Evolutionary conservation across 2,113 vertebrate species (phyloP).

Genomic region (Gambusia holbrooki): DNA sequence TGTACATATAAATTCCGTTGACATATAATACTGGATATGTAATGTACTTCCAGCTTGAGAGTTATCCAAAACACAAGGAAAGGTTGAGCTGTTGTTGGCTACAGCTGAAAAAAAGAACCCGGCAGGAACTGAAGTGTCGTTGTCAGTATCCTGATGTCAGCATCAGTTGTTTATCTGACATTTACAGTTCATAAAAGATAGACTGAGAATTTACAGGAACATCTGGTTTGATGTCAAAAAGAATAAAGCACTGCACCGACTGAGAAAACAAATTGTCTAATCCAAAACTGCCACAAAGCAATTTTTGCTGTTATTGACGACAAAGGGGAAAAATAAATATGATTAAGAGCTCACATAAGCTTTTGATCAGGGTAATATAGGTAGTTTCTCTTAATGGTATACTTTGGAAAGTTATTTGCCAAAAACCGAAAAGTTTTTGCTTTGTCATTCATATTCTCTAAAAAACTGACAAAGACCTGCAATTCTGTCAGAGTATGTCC

Average conservation of each 20-base stretch:
- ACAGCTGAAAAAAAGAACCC: background rate
- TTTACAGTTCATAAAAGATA: background rate
- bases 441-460: too few species aligned
- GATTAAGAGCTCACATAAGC: too few species aligned
- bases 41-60: background rate
- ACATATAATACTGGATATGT: too few species aligned
- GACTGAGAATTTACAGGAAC: background rate
- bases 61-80: background rate
- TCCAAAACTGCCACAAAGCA: background rate
- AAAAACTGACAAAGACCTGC: too few species aligned
- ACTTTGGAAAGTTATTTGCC: too few species aligned
- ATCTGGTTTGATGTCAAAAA: background rate
- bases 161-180: background rate
- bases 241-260: too few species aligned
- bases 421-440: too few species aligned
- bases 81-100: background rate
- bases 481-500: too few species aligned
- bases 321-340: background rate
- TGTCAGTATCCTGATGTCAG: background rate
- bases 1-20: too few species aligned
- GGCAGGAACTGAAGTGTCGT: background rate
- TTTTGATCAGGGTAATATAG: too few species aligned
- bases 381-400: too few species aligned
- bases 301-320: background rate
- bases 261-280: too few species aligned